Base-by-base conservation (phyloP, 1,140 invertebrate genomes). In the Eulimnadia texana region DNA sequence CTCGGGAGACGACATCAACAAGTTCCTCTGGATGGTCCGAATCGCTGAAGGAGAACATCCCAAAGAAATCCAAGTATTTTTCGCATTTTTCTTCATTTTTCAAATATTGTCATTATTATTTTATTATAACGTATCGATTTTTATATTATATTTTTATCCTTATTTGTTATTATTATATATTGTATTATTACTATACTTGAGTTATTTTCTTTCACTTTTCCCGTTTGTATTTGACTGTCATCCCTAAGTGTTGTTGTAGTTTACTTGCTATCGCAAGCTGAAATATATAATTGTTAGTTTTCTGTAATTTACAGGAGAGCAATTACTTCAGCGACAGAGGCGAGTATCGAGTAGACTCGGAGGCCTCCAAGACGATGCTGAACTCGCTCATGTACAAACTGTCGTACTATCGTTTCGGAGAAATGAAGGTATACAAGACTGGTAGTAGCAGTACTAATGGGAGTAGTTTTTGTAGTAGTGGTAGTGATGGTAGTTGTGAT, bases 11-110 rank as follows among this genome's bases (percentile, higher is more conserved):
- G 86, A 96, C 73, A 93, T 98, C 55, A 98, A 98, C 74, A 98
- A 98, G 77, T 98, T 98, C 76, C 78, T 98, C 65, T 98, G 94
- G 94, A 98, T 98, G 94, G 94, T 98, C 6, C 82, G 94, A 63
- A 98, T 98, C 72, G 94, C 93, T 65, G 94, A 93, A 62, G 93
- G 90, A 22, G 92, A 96, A 64, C 82, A 86, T 67, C 93, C 94
- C 42, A 82, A 82, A 52, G 91, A 97, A 71, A 98, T 98, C 16
- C 33, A 42, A 16, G 33, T 42, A 6, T 9, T 6, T 42, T 42
- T 16, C 6, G 16, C 16, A 9, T 42, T 42, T 42, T 42, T 42
- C n/a, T n/a, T n/a, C n/a, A n/a, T n/a, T n/a, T n/a, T n/a, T n/a
- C n/a, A n/a, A n/a, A n/a, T n/a, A n/a, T n/a, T n/a, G n/a, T n/a